These are phyloP conservation scores for Pseudomyrmex cubaensis DNA, from an alignment of 1,140 invertebrate species.

Conservation along the genomic window DNA sequence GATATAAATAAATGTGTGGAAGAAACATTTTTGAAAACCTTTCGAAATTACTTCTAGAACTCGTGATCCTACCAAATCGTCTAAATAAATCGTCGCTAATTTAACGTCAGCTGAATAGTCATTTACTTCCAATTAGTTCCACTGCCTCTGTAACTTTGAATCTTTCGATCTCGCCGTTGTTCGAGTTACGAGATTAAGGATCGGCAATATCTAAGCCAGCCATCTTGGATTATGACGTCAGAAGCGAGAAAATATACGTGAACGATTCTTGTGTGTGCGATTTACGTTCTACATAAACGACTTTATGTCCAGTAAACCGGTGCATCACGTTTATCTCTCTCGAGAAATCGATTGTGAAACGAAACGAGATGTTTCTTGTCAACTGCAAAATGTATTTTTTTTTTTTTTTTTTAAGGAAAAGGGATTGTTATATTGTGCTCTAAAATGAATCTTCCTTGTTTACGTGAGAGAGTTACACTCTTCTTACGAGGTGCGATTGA, in stretches of 20 bases:
- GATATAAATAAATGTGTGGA: neutral
- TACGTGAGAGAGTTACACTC: constrained; percentile 9
- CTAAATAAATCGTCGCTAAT: constrained; percentile 25
- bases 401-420: too few relatives aligned
- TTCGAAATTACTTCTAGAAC: constrained; percentile 12
- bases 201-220: constrained; percentile 42
- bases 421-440: constrained; percentile 24
- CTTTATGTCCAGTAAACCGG: constrained; percentile 38
- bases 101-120: constrained; percentile 35
- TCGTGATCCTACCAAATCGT: constrained; percentile 9
- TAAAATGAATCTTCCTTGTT: constrained; percentile 24
- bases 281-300: constrained; percentile 51
- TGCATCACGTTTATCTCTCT: constrained; percentile 16
- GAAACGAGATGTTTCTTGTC: constrained; percentile 8
- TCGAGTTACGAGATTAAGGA: constrained; percentile 53
- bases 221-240: constrained; percentile 57
- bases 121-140: constrained; percentile 50
- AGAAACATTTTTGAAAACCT: neutral
- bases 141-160: constrained; percentile 33
- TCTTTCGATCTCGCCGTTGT: constrained; percentile 50
- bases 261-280: constrained; percentile 43
- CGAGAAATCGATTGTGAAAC: constrained; percentile 19
- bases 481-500: too few relatives aligned
- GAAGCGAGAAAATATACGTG: constrained; percentile 48
- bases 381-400: too few relatives aligned